Conservation (phyloP, 2,888 invertebrate species). For the Andrena praecox region DNA sequence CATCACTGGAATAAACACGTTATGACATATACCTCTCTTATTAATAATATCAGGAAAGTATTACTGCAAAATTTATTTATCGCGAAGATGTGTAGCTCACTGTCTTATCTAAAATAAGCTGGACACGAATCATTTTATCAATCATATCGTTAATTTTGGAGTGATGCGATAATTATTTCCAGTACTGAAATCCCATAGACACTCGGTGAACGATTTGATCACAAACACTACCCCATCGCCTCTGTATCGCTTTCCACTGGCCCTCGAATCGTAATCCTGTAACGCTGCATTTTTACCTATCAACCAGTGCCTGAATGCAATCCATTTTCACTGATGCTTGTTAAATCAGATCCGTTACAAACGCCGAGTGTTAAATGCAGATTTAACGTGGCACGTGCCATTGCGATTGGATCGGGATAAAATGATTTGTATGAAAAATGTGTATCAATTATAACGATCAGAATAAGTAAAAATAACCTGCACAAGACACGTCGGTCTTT, state of each 20-base stretch:
- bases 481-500: too few relatives aligned
- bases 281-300: conserved; percentile 4
- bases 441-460: conserved; percentile 13
- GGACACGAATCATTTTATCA: too few relatives aligned
- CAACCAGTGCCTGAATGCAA: neutral
- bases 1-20: too few relatives aligned
- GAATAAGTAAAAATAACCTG: neutral
- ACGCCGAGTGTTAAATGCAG: neutral
- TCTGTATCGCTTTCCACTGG: neutral
- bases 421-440: neutral
- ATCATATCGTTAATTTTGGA: too few relatives aligned
- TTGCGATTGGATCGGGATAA: neutral
- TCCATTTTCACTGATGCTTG: neutral
- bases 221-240: neutral
- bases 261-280: neutral
- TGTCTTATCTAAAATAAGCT: too few relatives aligned
- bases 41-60: too few relatives aligned
- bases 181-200: too few relatives aligned
- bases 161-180: too few relatives aligned
- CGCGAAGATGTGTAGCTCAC: too few relatives aligned
- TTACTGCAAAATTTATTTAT: too few relatives aligned
- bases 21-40: too few relatives aligned
- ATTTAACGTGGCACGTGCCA: neutral
- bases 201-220: neutral
- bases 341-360: conserved; percentile 10